Base-by-base conservation (phyloP, 2,888 invertebrate species). In the Cremastinae sp. region DNA sequence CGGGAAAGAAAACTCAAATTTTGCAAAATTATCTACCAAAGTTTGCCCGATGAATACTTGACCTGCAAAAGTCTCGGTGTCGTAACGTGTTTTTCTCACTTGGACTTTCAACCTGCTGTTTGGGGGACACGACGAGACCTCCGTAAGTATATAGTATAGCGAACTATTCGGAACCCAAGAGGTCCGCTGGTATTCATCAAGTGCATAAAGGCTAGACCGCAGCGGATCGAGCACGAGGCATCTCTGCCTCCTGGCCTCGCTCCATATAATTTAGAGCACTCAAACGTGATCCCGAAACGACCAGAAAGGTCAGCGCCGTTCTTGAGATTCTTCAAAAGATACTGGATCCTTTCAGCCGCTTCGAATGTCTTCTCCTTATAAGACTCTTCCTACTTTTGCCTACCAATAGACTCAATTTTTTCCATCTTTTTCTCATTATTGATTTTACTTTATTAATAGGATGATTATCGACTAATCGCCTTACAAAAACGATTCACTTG, bases 251-350 rank as follows among this genome's bases (percentile, higher is more conserved):
- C 20, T 35, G 43, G 72, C 75, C 70, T 86, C 86, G 86, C 87
- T 87, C 87, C 84, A 86, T 87, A 88, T 87, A 87, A 88, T 88
- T 88, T 87, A 84, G 88, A 85, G 85, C 86, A 84, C 85, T 86
- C 86, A 49, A 39, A 85, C 84, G 85, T 86, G 87, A 88, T 86
- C 87, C 85, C 82, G 85, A 82, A 87, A 86, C 82, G 80, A 84
- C 82, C 81, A 82, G 81, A 80, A 82, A 81, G 88, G 86, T 88
- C 88, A 87, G 85, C 84, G 83, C 83, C 83, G 84, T 85, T 85
- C 87, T 88, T 87, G 86, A 10, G 20, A 69, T 43, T 55, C 71
- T 58, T 65, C 65, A 41, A 20, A 28, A 28, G 28, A 28, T 28
- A 28, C 28, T 5, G 5, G 28, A 28, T 28, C 28, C 28, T 28